Evolutionary conservation across 2,888 invertebrate species (phyloP), one percentile per base, ranked within the genome.

Genomic region (Latrodectus elegans): DNA sequence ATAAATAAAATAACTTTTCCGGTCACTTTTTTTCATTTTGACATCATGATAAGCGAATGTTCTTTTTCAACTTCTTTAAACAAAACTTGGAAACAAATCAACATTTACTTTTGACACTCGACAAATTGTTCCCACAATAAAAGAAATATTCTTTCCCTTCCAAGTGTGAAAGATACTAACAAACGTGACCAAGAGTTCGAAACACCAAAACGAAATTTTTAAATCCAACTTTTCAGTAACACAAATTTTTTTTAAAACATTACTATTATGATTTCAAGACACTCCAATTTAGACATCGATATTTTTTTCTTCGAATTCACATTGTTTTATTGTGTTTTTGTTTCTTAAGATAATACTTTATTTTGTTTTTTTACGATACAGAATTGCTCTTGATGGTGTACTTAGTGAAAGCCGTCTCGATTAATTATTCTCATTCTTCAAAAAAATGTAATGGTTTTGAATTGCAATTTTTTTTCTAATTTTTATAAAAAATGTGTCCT

Each of bases 1-100:
- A 60, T 15, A 60, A 60, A 15, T 6, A 60, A 60, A 60, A 55
- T 15, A 15, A 15, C n/a, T 60, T 60, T 38, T 38, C 38, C 6
- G 38, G 38, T 38, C 38, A 38, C 6, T 38, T 38, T 38, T 38
- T 22, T 38, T 38, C 0, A 38, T 38, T 38, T 38, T 38, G 38
- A 60, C n/a, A 14, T 17, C 51, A 65, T 38, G 67, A 55, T 52
- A 84, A 49, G 22, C 14, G 84, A 65, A 78, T 80, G 79, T 17
- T 52, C 71, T 68, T 76, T 60, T 15, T 74, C 67, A 22, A 49
- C 53, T 80, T 80, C 72, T 85, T 80, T 75, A 80, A 80, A 75
- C 64, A 76, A 85, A 85, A 75, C 80, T 85, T 77, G 51, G 84
- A 84, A 84, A 84, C 84, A 84, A 84, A 84, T 84, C 84, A 84